These are phyloP conservation scores for Cephus spinipes DNA, from an alignment of 2,888 invertebrate genomes.

Conservation along the genomic window DNA sequence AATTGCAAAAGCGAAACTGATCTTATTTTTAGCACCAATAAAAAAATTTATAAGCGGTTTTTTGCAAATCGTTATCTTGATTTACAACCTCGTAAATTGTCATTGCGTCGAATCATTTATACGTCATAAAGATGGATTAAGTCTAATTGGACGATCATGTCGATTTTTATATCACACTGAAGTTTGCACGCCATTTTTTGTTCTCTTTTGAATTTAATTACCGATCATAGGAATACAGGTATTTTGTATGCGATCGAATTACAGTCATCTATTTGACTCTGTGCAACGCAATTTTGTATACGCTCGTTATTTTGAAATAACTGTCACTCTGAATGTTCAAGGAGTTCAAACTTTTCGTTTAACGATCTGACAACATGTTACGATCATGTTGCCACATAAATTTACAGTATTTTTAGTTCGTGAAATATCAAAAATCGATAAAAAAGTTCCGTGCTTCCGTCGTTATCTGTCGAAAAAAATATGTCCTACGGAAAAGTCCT, in stretches of 20 bases:
- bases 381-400: not conserved
- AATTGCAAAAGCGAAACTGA: not conserved
- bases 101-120: not conserved
- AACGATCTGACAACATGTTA: not conserved
- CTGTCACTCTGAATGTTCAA: not conserved
- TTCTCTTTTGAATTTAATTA: not conserved
- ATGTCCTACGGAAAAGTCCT: conserved; percentile 12
- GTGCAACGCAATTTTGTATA: not conserved
- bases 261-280: not conserved
- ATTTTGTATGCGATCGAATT: not conserved
- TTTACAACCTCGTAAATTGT: not conserved
- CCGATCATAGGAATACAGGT: not conserved
- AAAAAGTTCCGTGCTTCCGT: not conserved
- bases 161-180: not conserved
- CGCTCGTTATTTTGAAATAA: not conserved
- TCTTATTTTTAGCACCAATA: not conserved
- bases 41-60: not conserved
- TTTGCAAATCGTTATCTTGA: not conserved
- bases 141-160: not conserved
- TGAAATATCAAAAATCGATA: not conserved
- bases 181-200: not conserved
- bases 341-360: not conserved
- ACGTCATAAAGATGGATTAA: not conserved
- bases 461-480: conserved; percentile 12
- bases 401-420: not conserved